A percentile compares a stretch with the other conserved stretches of the same genome.
These are phyloP conservation scores for Mystacornis crossleyi DNA, from an alignment of 2,113 vertebrate genomes.

Conservation along the genomic window DNA sequence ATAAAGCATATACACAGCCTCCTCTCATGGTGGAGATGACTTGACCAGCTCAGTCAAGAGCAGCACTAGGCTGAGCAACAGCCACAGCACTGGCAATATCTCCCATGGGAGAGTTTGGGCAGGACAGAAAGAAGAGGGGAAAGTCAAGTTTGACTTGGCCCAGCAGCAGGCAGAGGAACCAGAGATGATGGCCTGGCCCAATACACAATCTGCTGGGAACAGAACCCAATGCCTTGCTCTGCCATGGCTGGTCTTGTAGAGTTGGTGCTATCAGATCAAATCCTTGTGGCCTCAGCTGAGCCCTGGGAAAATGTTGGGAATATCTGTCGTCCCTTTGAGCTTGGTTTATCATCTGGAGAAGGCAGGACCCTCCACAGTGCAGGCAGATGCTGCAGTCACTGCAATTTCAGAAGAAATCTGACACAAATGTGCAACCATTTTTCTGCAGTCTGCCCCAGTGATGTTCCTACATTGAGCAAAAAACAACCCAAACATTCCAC, in stretches of 20 bases:
- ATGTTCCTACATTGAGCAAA: neutral
- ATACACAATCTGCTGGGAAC: neutral
- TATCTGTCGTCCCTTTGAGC: neutral
- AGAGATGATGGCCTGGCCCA: accelerated
- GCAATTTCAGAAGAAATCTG: neutral
- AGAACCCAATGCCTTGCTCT: neutral
- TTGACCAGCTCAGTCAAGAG: neutral
- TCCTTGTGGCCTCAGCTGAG: neutral
- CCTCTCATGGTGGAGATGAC: neutral
- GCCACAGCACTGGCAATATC: neutral
- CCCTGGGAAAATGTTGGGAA: neutral
- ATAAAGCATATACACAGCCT: accelerated
- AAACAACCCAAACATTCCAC: neutral
- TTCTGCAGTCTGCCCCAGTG: neutral
- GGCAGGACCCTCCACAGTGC: neutral
- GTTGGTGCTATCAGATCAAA: neutral
- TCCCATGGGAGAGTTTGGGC: neutral
- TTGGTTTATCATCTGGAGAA: neutral
- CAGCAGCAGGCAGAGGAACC: neutral
- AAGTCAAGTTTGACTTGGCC: neutral
- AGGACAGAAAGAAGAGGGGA: neutral
- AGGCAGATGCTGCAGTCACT: neutral
- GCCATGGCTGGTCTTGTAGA: neutral
- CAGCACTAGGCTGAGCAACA: neutral
- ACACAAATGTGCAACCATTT: neutral